phyloP scores from a whole-genome alignment of 37 sponge, comb jelly and placozoan species.

The Amphimedon queenslandica region DNA sequence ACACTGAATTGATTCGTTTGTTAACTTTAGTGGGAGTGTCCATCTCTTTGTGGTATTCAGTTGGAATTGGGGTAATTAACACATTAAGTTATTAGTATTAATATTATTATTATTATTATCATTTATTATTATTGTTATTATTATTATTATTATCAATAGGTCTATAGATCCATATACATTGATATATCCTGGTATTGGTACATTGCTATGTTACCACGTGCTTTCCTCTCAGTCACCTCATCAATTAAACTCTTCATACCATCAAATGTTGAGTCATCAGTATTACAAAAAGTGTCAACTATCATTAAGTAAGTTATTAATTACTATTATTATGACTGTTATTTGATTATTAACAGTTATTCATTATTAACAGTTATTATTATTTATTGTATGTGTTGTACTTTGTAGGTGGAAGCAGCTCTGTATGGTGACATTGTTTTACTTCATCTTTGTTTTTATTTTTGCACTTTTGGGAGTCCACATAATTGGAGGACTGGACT shows the following conservation, averaged over 20 bases:
- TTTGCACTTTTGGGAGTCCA: conserved; percentile 74
- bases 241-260: conserved; percentile 29
- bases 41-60: conserved; percentile 47
- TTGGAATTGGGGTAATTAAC: conserved; percentile 60
- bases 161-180: neutral
- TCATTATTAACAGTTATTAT: too few species aligned
- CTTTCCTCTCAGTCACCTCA: conserved; percentile 12
- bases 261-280: neutral
- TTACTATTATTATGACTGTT: too few species aligned
- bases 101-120: too few species aligned
- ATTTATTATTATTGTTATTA: neutral
- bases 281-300: conserved; percentile 1
- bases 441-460: conserved; percentile 53
- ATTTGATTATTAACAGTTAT: too few species aligned
- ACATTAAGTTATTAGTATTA: too few species aligned
- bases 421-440: conserved; percentile 49
- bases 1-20: conserved; percentile 8
- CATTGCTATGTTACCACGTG: conserved; percentile 17
- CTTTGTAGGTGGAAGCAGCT: conserved; percentile 50
- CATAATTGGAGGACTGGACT: conserved; percentile 45
- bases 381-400: neutral
- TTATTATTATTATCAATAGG: neutral
- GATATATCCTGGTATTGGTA: neutral
- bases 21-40: conserved; percentile 17
- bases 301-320: neutral